Base-by-base conservation (phyloP, 1,140 invertebrate species). In the Dinothrombium tinctorium region DNA sequence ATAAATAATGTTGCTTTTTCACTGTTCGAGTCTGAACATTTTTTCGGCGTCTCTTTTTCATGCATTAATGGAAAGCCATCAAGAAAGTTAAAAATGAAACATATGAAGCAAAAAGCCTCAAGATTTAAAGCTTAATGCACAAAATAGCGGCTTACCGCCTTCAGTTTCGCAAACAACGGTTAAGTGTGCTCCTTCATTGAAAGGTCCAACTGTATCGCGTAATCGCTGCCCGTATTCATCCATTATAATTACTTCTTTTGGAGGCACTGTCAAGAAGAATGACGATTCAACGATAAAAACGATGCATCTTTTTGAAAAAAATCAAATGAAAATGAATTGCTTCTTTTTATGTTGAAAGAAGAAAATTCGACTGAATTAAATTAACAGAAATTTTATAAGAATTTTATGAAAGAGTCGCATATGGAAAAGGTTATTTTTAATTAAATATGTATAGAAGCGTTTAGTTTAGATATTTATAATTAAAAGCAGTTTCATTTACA, bases 131-230 rank as follows among this genome's bases (percentile, higher is more conserved):
- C n/a, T n/a, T n/a, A n/a, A 28, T 28, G n/a, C 7, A 28, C n/a
- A 8, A 8, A 28, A 7, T 28, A n/a, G 2, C 22, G 20, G 63
- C 70, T 72, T 67, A 86, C 80, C 81, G 67, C 78, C 79, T 54
- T 71, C 68, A 7, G 82, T 78, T 65, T 84, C 77, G 57, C 82
- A 87, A 47, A 76, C 71, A 15, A 87, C 68, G 42, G 71, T 67
- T 21, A 84, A 70, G 56, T 78, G 73, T 24, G 71, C 69, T 32
- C 78, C 80, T 60, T 86, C 80, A 53, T 80, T 78, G 58, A 81
- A 83, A 45, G 79, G 76, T 51, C 78, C 79, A 47, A 78, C 66
- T 42, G 76, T 64, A 59, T 73, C 74, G 50, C 73, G 72, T 53
- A 74, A 67, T 50, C 79, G 73, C 53, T 74, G 66, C 50, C 73